Evolutionary conservation across 2,888 invertebrate genomes (phyloP).

Genomic region (Hirtodrosophila trivittata): DNA sequence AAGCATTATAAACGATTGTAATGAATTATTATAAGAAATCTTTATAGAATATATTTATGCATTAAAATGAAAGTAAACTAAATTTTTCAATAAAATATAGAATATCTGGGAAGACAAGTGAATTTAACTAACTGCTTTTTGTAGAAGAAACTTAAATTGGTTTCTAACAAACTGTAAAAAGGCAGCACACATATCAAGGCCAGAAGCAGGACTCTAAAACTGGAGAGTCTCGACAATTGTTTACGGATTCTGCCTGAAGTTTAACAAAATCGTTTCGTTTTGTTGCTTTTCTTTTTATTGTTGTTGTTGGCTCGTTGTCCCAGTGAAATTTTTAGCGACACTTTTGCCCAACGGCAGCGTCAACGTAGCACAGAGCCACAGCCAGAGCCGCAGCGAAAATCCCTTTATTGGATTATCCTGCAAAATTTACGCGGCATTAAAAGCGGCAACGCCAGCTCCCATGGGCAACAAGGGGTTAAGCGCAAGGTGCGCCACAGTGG

Average conservation of each 20-base stretch:
- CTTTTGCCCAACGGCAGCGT: conserved; percentile 53
- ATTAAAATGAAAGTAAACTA: too few relatives aligned
- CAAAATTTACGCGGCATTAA: conserved; percentile 79
- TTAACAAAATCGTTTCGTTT: conserved; percentile 24
- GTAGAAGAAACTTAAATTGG: not conserved
- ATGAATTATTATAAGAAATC: too few relatives aligned
- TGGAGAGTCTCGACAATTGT: conserved; percentile 55
- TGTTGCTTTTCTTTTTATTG: conserved; percentile 24
- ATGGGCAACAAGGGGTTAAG: conserved; percentile 63
- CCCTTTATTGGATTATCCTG: conserved; percentile 79
- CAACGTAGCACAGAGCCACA: conserved; percentile 19
- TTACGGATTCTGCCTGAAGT: conserved; percentile 52
- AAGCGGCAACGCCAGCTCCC: conserved; percentile 50
- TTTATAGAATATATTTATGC: too few relatives aligned
- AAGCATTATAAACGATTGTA: too few relatives aligned
- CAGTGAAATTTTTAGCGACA: conserved; percentile 51
- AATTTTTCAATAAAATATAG: too few relatives aligned
- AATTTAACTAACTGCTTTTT: too few relatives aligned
- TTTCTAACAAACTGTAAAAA: not conserved
- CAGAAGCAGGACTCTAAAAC: not conserved
- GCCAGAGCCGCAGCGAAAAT: conserved; percentile 68
- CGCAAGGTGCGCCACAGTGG: conserved; percentile 50
- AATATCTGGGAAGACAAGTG: too few relatives aligned
- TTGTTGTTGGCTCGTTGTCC: conserved; percentile 39
- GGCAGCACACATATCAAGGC: conserved; percentile 3